A percentile compares a stretch with the other conserved stretches of the same genome.
phyloP scores from a whole-genome alignment of 1,140 invertebrate genomes.

The Olivierus martensii region DNA sequence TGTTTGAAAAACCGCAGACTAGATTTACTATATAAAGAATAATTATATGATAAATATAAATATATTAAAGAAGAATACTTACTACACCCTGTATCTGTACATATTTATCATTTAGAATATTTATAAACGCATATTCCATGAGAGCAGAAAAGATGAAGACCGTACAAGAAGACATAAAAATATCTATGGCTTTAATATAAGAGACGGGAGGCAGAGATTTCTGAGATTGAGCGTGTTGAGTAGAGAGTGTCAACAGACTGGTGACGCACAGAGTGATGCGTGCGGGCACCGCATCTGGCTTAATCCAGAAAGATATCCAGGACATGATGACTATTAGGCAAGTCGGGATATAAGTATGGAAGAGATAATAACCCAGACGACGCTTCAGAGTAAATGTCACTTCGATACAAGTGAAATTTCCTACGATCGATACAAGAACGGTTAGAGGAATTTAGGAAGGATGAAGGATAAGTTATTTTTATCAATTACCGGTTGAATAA shows the following conservation, averaged over 20 bases:
- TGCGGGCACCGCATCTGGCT: no score
- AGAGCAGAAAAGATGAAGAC: no score
- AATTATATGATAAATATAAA: no score
- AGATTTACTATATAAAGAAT: no score
- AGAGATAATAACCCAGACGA: no score
- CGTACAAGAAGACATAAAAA: no score
- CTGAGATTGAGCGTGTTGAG: conserved; percentile 39
- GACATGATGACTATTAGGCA: conserved; percentile 30
- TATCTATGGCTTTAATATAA: conserved; percentile 50
- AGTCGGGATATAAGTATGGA: conserved; percentile 29
- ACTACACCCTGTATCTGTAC: not conserved
- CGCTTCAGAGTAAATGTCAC: conserved; percentile 71
- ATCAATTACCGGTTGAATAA: conserved; percentile 28
- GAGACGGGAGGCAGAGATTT: conserved; percentile 74
- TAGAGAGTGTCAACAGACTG: conserved; percentile 63
- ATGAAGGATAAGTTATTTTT: not conserved
- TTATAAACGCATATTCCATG: no score
- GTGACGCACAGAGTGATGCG: conserved; percentile 29
- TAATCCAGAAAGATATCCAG: no score
- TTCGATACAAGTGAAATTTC: no score
- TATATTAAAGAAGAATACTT: not conserved
- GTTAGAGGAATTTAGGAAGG: conserved; percentile 1
- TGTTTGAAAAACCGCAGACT: no score
- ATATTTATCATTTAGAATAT: no score
- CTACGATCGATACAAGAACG: no score